Evolutionary conservation across 2,113 vertebrate genomes (phyloP), one percentile per base, ranked within the genome.

Genomic region (Microcebus ravelobensis): DNA sequence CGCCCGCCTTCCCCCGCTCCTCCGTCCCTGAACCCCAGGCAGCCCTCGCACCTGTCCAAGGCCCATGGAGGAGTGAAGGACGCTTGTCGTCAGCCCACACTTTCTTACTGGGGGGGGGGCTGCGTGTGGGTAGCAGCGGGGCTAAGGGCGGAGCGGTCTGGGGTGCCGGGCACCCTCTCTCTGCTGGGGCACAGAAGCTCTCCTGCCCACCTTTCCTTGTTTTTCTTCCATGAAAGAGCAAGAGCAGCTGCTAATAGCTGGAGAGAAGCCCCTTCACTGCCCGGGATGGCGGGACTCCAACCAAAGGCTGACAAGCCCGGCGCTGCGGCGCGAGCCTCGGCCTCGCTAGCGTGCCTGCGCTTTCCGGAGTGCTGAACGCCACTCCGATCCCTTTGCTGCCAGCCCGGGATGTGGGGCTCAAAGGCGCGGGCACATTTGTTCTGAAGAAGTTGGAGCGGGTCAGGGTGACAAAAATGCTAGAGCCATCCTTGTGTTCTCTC

Each of bases 311-410:
- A 15, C 0, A 15, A 92, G 34, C 12, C 36, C 0, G 0, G 27
- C 2, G 3, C n/a, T 27, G 71, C 3, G 1, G 3, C 15, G 39
- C 52, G 15, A 27, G n/a, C 14, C 2, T n/a, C 1, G 1, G 13
- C 82, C 68, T 65, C 50, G 11, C 20, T 31, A 42, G 11, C 25
- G 63, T 2, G n/a, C 36, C 34, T n/a, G 45, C 55, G 11, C 52
- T 73, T 15, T 57, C 31, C 0, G 27, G 83, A 76, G 18, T 5
- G 45, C 14, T 23, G 83, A 50, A 81, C 76, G 34, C 21, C 20
- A 21, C 31, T 55, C 29, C 39, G 81, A 59, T 11, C 76, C 65
- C 14, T 25, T 63, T 14, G 11, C 61, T 12, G 1, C 34, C 6
- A 29, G 36, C 34, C 36, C 45, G 34, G 61, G 67, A 17, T 12